phyloP scores from a whole-genome alignment of 2,113 vertebrate species.

The Callipepla californica region DNA sequence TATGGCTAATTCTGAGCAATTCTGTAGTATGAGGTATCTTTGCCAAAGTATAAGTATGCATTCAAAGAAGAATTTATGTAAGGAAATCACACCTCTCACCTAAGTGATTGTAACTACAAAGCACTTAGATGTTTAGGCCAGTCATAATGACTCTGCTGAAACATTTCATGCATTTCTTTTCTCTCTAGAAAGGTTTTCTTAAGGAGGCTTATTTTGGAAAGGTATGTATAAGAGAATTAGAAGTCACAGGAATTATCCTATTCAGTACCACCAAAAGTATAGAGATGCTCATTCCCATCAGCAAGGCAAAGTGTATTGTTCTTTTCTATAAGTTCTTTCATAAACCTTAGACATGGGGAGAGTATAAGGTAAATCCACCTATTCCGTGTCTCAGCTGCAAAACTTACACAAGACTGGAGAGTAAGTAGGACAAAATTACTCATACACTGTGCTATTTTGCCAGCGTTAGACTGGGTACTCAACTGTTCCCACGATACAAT shows the following conservation, averaged over 20 bases:
- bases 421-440: background rate
- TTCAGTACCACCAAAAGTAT: background rate
- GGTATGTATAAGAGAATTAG: background rate
- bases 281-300: background rate
- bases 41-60: background rate
- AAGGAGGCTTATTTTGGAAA: background rate
- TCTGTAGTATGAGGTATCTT: background rate
- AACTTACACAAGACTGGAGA: background rate
- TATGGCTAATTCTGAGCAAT: background rate
- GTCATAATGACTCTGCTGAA: background rate
- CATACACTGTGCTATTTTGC: background rate
- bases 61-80: background rate
- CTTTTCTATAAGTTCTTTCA: background rate
- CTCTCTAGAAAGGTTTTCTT: background rate
- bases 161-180: background rate
- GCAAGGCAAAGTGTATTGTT: fast-evolving
- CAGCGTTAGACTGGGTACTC: fast-evolving
- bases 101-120: background rate
- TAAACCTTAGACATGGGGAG: background rate
- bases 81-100: background rate
- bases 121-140: background rate
- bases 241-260: background rate
- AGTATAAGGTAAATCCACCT: background rate
- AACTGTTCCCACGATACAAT: background rate
- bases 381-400: background rate